phyloP scores from a whole-genome alignment of 2,797 vertebrate species.

The Melanogrammus aeglefinus region DNA sequence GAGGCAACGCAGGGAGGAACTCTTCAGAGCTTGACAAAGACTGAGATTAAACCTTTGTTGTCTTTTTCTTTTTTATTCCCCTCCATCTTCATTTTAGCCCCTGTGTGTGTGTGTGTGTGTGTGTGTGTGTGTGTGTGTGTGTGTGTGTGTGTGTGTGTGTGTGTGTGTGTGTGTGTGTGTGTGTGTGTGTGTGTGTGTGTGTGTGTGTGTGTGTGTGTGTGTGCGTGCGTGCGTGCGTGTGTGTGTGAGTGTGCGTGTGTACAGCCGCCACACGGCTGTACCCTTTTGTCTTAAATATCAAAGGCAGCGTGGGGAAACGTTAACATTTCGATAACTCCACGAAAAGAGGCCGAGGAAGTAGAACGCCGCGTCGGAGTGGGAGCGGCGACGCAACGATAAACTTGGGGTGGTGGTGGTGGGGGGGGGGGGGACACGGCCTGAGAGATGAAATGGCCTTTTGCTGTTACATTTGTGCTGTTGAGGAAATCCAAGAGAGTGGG shows the following conservation, averaged over 20 bases:
- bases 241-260: too few relatives aligned
- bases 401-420: constrained; percentile 61
- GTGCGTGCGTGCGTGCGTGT: too few relatives aligned
- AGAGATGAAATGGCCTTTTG: not conserved
- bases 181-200: too few relatives aligned
- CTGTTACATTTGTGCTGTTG: too few relatives aligned
- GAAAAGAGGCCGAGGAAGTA: constrained; percentile 78
- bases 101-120: constrained; percentile 58
- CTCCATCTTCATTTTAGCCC: too few relatives aligned
- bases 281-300: constrained; percentile 99
- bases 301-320: constrained; percentile 86
- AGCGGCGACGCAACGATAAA: constrained; percentile 80
- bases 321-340: constrained; percentile 97
- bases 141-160: too few relatives aligned
- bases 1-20: constrained; percentile 57
- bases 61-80: constrained; percentile 16
- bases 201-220: too few relatives aligned
- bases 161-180: too few relatives aligned
- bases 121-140: constrained; percentile 61
- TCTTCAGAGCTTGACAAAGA: constrained; percentile 82
- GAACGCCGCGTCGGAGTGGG: constrained; percentile 79
- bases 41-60: constrained; percentile 74
- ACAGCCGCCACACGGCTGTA: too few relatives aligned
- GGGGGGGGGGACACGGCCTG: not conserved
- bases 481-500: too few relatives aligned